Evolutionary conservation across 2,888 invertebrate genomes (phyloP), one percentile per base, ranked within the genome.

Genomic region (Meganola albula): DNA sequence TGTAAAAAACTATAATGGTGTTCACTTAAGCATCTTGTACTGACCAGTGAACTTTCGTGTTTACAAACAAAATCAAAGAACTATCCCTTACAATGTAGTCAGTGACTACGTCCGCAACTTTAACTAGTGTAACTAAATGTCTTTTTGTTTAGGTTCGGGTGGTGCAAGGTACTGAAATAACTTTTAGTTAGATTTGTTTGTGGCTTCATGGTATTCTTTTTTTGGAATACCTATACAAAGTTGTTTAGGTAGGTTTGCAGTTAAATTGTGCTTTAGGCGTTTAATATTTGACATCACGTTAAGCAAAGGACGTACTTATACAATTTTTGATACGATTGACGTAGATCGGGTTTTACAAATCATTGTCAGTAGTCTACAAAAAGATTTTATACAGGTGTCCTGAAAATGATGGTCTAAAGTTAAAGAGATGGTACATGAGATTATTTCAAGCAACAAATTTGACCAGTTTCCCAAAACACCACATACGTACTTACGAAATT

Each of bases 141-240:
- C 36, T 44, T 49, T 51, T 53, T 47, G 51, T 34, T 36, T 49
- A 38, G 39, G 39, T 28, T 47, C 26, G 40, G 47, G 47, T 44
- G 47, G 51, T 50, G 53, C 50, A 53, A 44, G 51, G 51, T 47
- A 52, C 51, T 42, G 47, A 52, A 53, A 40, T 47, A 42, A 23
- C 31, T 37, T 52, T 44, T 30, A 37, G 37, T 39, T 53, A 33
- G 16, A 32, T 44, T 50, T 44, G 34, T 49, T 46, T 44, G 40
- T 23, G 27, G 37, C 13, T 16, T 31, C n/a, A n/a, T 12, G 27
- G 7, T 34, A 24, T 33, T 43, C 27, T 49, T 31, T 29, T 29
- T 34, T 39, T 37, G 9, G 24, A 37, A 44, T 37, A 31, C 26
- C 30, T 44, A 31, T 12, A 14, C 12, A 27, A 40, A 28, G 32